Percentiles rank a stretch among this genome's conserved stretches.
Evolutionary conservation across 2,113 vertebrate genomes (phyloP).

Genomic region (Chionis minor): DNA sequence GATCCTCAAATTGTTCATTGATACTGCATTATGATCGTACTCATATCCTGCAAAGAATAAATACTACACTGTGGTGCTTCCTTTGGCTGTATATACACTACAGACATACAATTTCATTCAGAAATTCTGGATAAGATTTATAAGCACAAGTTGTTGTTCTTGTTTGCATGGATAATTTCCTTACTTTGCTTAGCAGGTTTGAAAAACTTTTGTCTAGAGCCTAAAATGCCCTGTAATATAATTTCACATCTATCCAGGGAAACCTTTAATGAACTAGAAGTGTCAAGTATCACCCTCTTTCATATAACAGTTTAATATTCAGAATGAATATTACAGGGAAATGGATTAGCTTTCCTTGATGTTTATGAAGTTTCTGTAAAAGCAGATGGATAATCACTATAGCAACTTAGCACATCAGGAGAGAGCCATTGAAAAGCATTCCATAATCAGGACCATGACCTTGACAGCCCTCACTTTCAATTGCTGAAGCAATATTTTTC

Average conservation of each 20-base stretch:
- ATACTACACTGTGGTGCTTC: background rate
- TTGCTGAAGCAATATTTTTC: slow-evolving; percentile 33
- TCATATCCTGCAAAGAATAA: background rate
- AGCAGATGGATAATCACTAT: slow-evolving; percentile 65
- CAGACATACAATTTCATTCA: background rate
- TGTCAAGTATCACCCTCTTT: slow-evolving; percentile 4
- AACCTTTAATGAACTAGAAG: slow-evolving; percentile 13
- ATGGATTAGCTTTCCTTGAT: slow-evolving; percentile 48
- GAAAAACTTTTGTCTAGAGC: background rate
- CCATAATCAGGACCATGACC: slow-evolving; percentile 34
- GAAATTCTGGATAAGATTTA: background rate
- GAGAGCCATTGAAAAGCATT: slow-evolving; percentile 42
- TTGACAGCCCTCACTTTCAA: slow-evolving; percentile 37
- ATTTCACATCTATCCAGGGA: slow-evolving; percentile 11
- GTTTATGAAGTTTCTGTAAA: slow-evolving; percentile 52
- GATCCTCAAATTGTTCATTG: background rate
- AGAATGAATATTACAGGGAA: slow-evolving; percentile 35
- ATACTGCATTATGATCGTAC: background rate
- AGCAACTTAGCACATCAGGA: slow-evolving; percentile 49
- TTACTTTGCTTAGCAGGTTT: background rate
- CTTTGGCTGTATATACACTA: background rate
- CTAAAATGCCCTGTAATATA: background rate
- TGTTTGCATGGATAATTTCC: background rate
- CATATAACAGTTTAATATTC: slow-evolving; percentile 46
- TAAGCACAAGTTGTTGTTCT: background rate